Percentiles rank a stretch among this genome's conserved stretches.
These are phyloP conservation scores for Sepioteuthis lessoniana DNA, from an alignment of 2,888 invertebrate genomes.

Conservation along the genomic window DNA sequence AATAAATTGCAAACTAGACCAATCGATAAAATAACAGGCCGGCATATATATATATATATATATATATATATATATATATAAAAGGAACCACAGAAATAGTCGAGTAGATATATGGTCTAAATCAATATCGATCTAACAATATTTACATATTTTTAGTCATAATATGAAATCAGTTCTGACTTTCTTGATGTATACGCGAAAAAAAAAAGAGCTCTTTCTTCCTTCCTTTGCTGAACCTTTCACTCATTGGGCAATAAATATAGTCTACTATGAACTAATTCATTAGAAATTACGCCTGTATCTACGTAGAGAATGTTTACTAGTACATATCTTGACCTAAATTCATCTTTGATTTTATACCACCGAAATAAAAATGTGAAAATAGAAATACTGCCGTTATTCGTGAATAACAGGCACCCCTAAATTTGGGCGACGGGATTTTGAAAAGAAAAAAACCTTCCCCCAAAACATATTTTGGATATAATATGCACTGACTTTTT, in stretches of 20 bases:
- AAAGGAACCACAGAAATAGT: not conserved
- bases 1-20: no score
- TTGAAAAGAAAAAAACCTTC: no score
- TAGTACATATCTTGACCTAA: not conserved
- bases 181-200: not conserved
- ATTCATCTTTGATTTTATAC: not conserved
- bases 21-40: no score
- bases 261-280: not conserved
- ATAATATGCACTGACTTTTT: no score
- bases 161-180: not conserved
- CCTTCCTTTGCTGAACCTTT: not conserved
- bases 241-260: not conserved
- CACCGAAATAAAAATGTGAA: not conserved
- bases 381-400: no score
- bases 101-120: not conserved
- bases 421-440: no score
- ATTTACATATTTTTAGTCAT: not conserved
- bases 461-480: no score
- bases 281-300: not conserved
- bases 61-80: no score
- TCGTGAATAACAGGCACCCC: no score
- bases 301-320: not conserved
- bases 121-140: not conserved
- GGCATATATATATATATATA: no score
- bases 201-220: not conserved